Conservation (phyloP, 1,140 invertebrate species). For the Helicoverpa armigera region DNA sequence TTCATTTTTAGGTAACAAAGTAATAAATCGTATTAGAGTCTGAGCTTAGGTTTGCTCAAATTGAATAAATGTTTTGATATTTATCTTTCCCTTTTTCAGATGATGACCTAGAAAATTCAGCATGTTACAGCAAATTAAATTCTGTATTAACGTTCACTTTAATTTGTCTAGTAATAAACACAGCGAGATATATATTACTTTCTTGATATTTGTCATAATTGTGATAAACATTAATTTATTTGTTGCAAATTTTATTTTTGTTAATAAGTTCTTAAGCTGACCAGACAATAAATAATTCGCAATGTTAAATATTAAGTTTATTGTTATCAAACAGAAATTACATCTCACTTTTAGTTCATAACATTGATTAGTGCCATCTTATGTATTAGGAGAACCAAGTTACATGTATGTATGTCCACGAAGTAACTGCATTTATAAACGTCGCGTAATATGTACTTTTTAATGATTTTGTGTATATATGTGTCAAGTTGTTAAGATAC, state of each 20-base stretch:
- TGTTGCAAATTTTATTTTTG: conserved; percentile 29
- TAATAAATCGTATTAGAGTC: conserved; percentile 11
- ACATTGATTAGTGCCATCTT: too few species aligned
- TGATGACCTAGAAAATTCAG: conserved; percentile 69
- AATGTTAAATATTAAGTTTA: conserved; percentile 9
- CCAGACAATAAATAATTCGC: conserved; percentile 69
- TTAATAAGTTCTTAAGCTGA: conserved; percentile 57
- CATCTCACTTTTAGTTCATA: too few species aligned
- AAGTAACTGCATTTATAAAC: background rate
- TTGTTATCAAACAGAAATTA: background rate
- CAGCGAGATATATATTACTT: conserved; percentile 51
- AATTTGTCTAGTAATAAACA: conserved; percentile 59
- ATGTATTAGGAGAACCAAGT: too few species aligned
- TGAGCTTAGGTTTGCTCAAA: conserved; percentile 8
- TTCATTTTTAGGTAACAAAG: conserved; percentile 12
- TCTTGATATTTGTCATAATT: conserved; percentile 63
- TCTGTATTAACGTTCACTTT: conserved; percentile 58
- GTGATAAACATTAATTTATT: conserved; percentile 27
- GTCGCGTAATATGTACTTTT: background rate
- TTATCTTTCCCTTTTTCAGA: conserved; percentile 63
- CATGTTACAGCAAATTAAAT: conserved; percentile 57
- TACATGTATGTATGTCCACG: background rate
- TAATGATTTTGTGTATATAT: background rate
- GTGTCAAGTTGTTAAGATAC: background rate
- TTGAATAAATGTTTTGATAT: conserved; percentile 1